Conservation (phyloP, 2,113 vertebrate species). For the Caranx ignobilis region DNA sequence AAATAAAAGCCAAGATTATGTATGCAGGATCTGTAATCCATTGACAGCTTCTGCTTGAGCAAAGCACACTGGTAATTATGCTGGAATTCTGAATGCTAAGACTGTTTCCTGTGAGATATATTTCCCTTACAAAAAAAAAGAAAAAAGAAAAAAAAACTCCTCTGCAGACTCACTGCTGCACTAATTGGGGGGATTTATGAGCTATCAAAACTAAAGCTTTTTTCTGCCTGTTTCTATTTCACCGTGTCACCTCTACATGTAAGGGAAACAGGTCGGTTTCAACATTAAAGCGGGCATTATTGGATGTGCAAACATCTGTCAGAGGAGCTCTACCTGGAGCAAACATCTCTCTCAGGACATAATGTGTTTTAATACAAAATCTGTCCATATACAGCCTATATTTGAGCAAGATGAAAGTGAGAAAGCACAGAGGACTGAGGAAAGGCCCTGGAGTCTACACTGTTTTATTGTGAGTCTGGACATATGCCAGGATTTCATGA, state of each 20-base stretch:
- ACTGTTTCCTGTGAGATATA: constrained; percentile 35
- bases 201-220: constrained; percentile 31
- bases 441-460: constrained; percentile 38
- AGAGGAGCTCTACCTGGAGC: constrained; percentile 5
- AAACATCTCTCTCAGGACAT: neutral
- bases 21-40: constrained; percentile 7
- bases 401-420: constrained; percentile 55
- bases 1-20: neutral
- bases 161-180: constrained; percentile 31
- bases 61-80: constrained; percentile 40
- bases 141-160: constrained; percentile 4
- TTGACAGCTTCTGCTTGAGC: constrained; percentile 13
- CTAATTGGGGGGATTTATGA: constrained; percentile 63
- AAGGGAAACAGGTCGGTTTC: constrained; percentile 16
- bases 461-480: constrained; percentile 51
- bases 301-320: constrained; percentile 28
- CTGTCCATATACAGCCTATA: constrained; percentile 14
- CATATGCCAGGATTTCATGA: constrained; percentile 56
- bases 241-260: constrained; percentile 3
- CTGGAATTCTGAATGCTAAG: constrained; percentile 22
- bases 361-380: constrained; percentile 38
- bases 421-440: constrained; percentile 34
- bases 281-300: constrained; percentile 18
- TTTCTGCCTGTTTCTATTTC: constrained; percentile 1
- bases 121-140: constrained; percentile 20